Base-by-base conservation (phyloP, 2,113 vertebrate species). In the Tretioscincus oriximinensis region DNA sequence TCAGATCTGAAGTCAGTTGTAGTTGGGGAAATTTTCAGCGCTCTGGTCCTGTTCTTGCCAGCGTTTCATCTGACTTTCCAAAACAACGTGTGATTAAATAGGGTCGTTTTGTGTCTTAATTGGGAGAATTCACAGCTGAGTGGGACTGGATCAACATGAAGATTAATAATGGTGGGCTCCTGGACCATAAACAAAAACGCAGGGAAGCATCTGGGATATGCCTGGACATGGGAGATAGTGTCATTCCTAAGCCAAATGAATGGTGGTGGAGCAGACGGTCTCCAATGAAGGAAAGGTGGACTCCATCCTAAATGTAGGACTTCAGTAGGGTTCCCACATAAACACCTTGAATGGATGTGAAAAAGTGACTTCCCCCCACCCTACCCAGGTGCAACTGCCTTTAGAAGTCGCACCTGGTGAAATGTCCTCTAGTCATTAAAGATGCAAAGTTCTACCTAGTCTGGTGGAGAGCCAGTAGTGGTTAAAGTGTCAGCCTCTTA, bases 191-290 rank as follows among this genome's bases (percentile, higher is more conserved):
- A 54, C 65, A 49, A 51, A 14, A 26, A 66, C 65, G 49, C 49
- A 70, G 76, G 76, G 35, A n/a, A 51, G 60, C 29, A 76, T 41
- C 80, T 75, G 73, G 35, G 76, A 76, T 73, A 69, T 69, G 65
- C 66, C 66, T 47, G 65, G 18, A 68, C 65, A 63, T 82, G 51
- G 73, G 54, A 76, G 73, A 82, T 76, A 73, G 26, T 41, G 63
- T 70, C 35, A 49, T 70, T 76, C 64, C 29, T 49, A 26, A 65
- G 12, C 66, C 26, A 45, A 66, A 31, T 28, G 54, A 51, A 28
- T 45, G 65, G 51, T 16, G 68, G 60, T 28, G 51, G 41, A 82
- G 76, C 3, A 61, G 31, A 31, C 31, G 29, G 73, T 31, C 21
- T 61, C 16, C 6, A 18, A 61, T 41, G 21, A 26, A 41, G 31